These are phyloP conservation scores for Gonocerus acuteangulatus DNA, from an alignment of 2,888 invertebrate genomes.

Conservation along the genomic window DNA sequence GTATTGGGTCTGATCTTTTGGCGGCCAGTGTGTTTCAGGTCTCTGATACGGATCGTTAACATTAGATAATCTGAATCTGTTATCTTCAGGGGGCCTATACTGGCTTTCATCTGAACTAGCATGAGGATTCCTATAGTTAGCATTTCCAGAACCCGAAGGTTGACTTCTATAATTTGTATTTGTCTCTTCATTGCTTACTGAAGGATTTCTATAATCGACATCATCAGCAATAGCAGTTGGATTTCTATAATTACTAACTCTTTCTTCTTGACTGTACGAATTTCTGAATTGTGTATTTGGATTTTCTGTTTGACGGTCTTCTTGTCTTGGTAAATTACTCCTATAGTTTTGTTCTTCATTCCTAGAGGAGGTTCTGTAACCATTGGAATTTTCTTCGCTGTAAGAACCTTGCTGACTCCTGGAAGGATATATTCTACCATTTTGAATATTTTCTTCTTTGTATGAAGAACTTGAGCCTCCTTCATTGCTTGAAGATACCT, in stretches of 20 bases:
- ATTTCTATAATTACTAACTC: constrained; percentile 10
- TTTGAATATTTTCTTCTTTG: neutral
- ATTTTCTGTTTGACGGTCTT: neutral
- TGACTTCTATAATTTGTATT: neutral
- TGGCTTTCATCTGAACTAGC: constrained; percentile 10
- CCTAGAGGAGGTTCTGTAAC: constrained; percentile 7
- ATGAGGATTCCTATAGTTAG: constrained; percentile 22
- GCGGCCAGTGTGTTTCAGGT: constrained; percentile 6
- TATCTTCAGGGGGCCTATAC: neutral
- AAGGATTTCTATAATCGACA: constrained; percentile 3
- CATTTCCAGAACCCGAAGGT: neutral
- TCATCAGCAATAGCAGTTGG: constrained; percentile 11
- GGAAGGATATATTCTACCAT: neutral
- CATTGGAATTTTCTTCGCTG: constrained; percentile 3
- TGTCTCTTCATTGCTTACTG: constrained; percentile 18
- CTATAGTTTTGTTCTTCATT: constrained; percentile 10
- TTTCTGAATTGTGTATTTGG: neutral
- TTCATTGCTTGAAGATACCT: neutral
- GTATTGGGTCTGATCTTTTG: constrained; percentile 2
- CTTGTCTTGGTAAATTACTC: neutral
- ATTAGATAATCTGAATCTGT: neutral
- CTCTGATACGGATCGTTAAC: constrained; percentile 8
- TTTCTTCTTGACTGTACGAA: constrained; percentile 12
- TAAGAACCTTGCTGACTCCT: neutral
- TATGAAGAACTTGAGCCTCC: neutral